Evolutionary conservation across 2,797 vertebrate genomes (phyloP).

Genomic region (Crossoptilon crossoptilon): DNA sequence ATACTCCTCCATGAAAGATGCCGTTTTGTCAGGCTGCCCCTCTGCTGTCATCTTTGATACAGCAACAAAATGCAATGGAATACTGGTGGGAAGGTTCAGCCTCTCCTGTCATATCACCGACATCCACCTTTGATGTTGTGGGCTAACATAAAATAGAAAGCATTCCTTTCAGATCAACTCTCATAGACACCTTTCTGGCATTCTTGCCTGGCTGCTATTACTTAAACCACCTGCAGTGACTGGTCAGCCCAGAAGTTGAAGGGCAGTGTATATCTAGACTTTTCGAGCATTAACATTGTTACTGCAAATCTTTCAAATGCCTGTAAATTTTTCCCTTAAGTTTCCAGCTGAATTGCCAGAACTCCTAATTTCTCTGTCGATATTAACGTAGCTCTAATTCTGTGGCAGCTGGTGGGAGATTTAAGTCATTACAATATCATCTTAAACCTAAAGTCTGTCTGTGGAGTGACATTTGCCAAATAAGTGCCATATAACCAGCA

Average conservation of each 20-base stretch:
- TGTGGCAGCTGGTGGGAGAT: conserved; percentile 52
- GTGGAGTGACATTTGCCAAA: conserved; percentile 59
- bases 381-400: conserved; percentile 49
- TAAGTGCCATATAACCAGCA: conserved; percentile 54
- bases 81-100: neutral
- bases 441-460: conserved; percentile 56
- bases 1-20: neutral
- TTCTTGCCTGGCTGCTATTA: neutral
- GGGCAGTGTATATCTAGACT: neutral
- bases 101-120: too few relatives aligned
- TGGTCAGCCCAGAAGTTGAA: neutral
- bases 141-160: neutral
- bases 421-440: conserved; percentile 29
- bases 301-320: neutral
- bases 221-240: neutral
- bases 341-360: neutral
- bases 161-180: neutral
- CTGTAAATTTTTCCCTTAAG: neutral
- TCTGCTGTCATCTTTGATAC: neutral
- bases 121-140: neutral
- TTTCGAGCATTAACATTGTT: neutral
- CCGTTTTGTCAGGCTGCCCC: neutral
- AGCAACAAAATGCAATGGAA: neutral
- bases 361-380: conserved; percentile 2
- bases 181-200: neutral